A percentile compares a stretch with the other conserved stretches of the same genome.
phyloP scores from a whole-genome alignment of 2,113 vertebrate species.

The Sapajus apella region DNA sequence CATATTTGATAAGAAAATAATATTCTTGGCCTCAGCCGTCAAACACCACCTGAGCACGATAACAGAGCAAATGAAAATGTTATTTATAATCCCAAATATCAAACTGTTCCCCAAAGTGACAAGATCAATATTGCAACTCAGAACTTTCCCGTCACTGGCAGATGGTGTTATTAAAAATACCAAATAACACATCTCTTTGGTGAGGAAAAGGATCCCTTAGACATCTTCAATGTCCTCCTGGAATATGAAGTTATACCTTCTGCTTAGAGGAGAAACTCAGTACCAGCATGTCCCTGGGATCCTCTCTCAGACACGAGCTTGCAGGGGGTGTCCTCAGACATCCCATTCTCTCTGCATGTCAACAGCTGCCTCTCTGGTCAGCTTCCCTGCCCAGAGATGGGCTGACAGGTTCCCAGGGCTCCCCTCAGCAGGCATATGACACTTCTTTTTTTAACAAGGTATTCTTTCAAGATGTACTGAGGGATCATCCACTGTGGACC shows the following conservation, averaged over 20 bases:
- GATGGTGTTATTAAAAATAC: constrained; percentile 83
- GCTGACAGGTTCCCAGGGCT: background rate
- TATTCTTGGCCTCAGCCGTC: constrained; percentile 55
- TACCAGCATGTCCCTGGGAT: background rate
- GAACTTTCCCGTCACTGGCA: constrained; percentile 78
- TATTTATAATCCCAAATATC: constrained; percentile 85
- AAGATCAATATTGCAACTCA: constrained; percentile 84
- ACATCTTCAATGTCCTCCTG: constrained; percentile 34
- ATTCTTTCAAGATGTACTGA: fast-evolving
- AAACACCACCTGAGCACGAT: constrained; percentile 59
- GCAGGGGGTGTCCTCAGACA: no score
- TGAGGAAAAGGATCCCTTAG: constrained; percentile 17
- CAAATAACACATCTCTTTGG: constrained; percentile 70
- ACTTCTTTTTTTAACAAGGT: background rate
- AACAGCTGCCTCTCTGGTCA: background rate
- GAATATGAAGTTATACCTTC: constrained; percentile 65
- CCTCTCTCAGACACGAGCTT: background rate
- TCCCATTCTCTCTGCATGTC: fast-evolving
- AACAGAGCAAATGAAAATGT: constrained; percentile 81
- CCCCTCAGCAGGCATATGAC: fast-evolving
- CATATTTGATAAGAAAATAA: constrained; percentile 45
- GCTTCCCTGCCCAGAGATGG: background rate
- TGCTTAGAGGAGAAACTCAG: background rate
- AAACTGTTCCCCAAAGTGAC: constrained; percentile 83
- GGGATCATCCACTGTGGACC: fast-evolving